Base-by-base conservation (phyloP, 2,113 vertebrate species). In the Mus spicilegus region DNA sequence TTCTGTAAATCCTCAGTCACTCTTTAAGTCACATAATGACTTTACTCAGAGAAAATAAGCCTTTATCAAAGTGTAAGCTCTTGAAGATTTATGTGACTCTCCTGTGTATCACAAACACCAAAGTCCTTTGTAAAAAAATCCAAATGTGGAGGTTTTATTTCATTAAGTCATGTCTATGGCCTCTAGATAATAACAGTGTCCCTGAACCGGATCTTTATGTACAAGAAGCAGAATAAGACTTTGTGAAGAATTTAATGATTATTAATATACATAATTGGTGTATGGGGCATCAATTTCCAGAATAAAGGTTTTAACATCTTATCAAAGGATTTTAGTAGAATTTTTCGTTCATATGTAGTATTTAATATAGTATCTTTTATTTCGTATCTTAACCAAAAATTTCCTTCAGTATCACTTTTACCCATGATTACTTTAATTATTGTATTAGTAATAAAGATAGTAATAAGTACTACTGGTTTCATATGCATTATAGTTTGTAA, bases 151-250 rank as follows among this genome's bases (percentile, higher is more conserved):
- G 9, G 61, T 78, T 93, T 95, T 77, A 49, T 94, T 96, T 87
- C 20, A 24, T 39, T 80, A 61, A 61, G 9, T 22, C n/a, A 91
- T 63, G 2, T 92, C 67, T 89, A 12, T 95, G 12, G 13, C 61
- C 63, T 87, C 61, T 96, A 75, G 80, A 72, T 87, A 92, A 78
- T 87, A 94, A 56, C 1, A 76, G 12, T 33, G 65, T 84, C 36
- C 3, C 36, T 91, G 39, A 87, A 20, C 51, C 75, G 73, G n/a
- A 95, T 94, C 96, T 89, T 84, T 73, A 96, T 95, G 13, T 85
- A 17, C 13, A 87, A 11, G 94, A 81, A 87, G 13, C 70, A 92
- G 88, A 96, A 80, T 88, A 91, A 81, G 80, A 86, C n/a, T 84
- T 86, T 85, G n/a, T 94, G 49, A 81, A 93, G 13, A 76, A 93